Evolutionary conservation across 2,888 invertebrate species (phyloP), one percentile per base, ranked within the genome.

Genomic region (Branchipolynoe longqiensis): DNA sequence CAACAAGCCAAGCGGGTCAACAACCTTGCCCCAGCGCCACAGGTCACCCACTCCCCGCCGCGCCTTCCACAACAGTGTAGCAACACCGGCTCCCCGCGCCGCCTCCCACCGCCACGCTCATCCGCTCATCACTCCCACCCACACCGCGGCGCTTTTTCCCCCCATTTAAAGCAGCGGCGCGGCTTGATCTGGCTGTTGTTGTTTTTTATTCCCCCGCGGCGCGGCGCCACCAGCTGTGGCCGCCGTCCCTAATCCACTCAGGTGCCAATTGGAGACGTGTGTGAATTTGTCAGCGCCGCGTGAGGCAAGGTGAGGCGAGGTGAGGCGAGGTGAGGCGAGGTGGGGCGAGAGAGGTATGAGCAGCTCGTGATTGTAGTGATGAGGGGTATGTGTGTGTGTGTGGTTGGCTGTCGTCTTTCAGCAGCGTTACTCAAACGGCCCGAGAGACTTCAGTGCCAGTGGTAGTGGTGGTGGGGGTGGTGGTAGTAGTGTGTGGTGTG

Each of bases 211-310:
- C 38, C 22, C 41, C 28, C 4, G n/a, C 1, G 25, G 48, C 28
- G 31, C 25, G 31, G n/a, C 78, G 41, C 48, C 48, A 78, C 41
- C 41, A 78, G 78, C 78, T 54, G 41, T 41, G 78, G 78, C 28
- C 18, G n/a, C n/a, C n/a, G n/a, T n/a, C 12, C 6, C 78, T 78
- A 28, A 78, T 78, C 54, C 54, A 78, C 41, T 78, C 78, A 48
- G 33, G 28, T 6, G 25, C 18, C 31, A 48, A 78, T 78, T 28
- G 25, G 54, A 28, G 6, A 14, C 78, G 2, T 2, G 48, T 54
- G 48, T 78, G 31, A 41, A 41, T 41, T 1, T 78, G 41, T 41
- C 54, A 74, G 41, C 64, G 33, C 8, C 6, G 36, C 4, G 18
- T 33, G 69, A 38, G 48, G 33, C 36, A 69, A 22, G 22, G 62